phyloP scores from a whole-genome alignment of 2,113 vertebrate genomes.

The Carassius carassius region DNA sequence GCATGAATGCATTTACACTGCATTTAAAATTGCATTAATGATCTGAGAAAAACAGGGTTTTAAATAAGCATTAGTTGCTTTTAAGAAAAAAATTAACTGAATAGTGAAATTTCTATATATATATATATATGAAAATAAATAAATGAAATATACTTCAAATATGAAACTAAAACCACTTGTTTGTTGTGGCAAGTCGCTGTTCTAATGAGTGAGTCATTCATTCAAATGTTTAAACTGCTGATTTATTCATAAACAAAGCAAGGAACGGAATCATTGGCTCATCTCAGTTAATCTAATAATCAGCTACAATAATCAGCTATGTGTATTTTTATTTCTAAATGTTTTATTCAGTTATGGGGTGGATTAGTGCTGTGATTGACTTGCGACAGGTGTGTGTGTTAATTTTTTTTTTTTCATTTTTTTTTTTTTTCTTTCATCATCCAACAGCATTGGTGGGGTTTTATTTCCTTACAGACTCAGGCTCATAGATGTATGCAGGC shows the following conservation, averaged over 20 bases:
- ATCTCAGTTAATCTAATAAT: neutral
- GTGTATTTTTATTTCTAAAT: too few relatives aligned
- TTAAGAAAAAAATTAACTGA: too few relatives aligned
- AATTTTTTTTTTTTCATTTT: too few relatives aligned
- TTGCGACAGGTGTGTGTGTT: neutral
- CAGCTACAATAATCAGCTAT: too few relatives aligned
- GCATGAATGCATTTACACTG: too few relatives aligned
- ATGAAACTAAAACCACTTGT: neutral
- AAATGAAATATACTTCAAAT: neutral
- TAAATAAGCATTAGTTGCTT: too few relatives aligned
- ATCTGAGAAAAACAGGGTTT: too few relatives aligned
- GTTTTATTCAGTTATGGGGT: neutral
- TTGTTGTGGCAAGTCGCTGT: too few relatives aligned
- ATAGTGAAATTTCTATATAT: too few relatives aligned
- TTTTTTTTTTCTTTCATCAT: neutral
- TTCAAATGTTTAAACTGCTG: neutral
- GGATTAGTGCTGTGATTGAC: neutral
- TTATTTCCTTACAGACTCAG: constrained; percentile 29
- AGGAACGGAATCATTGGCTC: neutral
- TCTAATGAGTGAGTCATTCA: neutral
- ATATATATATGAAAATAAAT: too few relatives aligned
- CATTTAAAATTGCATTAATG: too few relatives aligned
- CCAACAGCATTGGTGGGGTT: neutral
- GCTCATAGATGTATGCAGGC: constrained; percentile 1
- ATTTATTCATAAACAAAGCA: neutral